Percentiles rank a stretch among this genome's conserved stretches.
phyloP scores from a whole-genome alignment of 2,888 invertebrate species.

The Strigamia crassipes region DNA sequence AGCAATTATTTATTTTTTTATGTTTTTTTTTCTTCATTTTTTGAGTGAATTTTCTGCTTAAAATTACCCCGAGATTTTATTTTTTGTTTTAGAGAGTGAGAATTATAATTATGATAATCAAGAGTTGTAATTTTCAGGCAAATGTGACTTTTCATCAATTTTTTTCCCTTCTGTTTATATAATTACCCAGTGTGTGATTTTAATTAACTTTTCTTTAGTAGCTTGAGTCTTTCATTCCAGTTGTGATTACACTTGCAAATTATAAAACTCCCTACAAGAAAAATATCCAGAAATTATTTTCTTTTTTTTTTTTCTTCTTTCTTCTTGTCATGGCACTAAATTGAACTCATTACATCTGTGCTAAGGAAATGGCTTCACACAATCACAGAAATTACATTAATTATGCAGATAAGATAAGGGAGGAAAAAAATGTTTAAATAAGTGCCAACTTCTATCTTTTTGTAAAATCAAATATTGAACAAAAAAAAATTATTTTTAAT shows the following conservation, averaged over 20 bases:
- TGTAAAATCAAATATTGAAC: too few relatives aligned
- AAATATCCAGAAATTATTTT: constrained; percentile 4
- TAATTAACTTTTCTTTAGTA: constrained; percentile 24
- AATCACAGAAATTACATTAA: constrained; percentile 24
- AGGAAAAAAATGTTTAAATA: neutral
- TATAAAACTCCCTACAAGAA: constrained; percentile 31
- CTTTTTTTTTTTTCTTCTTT: neutral
- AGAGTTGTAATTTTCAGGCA: neutral
- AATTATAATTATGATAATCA: constrained; percentile 34
- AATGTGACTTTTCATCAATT: constrained; percentile 34
- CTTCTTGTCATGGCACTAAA: neutral
- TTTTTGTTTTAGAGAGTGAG: neutral
- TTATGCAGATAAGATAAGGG: neutral
- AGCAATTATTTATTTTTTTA: too few relatives aligned
- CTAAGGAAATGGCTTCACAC: constrained; percentile 35
- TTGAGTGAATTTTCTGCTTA: too few relatives aligned
- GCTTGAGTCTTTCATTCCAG: neutral
- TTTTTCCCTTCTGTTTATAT: constrained; percentile 6
- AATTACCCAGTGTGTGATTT: constrained; percentile 33
- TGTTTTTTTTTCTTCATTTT: too few relatives aligned
- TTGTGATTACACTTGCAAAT: constrained; percentile 37
- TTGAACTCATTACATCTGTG: constrained; percentile 13
- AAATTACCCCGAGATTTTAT: too few relatives aligned
- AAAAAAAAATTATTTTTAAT: too few relatives aligned
- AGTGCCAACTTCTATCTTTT: neutral